Evolutionary conservation across 2,797 vertebrate species (phyloP), one percentile per base, ranked within the genome.

Genomic region (Eulemur rubriventer): DNA sequence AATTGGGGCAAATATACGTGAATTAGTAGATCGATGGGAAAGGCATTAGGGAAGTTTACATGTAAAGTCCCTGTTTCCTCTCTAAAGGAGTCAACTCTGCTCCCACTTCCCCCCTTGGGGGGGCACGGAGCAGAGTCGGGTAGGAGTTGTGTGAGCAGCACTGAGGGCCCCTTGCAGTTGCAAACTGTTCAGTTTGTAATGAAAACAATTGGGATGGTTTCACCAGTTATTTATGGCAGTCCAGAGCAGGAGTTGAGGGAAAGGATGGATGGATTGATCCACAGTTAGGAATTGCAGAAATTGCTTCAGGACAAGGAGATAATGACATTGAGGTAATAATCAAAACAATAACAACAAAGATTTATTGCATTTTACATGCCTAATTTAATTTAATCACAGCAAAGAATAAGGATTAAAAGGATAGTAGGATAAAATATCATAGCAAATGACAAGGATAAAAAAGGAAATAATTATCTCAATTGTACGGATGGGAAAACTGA

Each of bases 331-430:
- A 63, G 6, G 18, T 30, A 41, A 55, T 69, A 85, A 87, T 61
- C 75, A 28, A 76, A 82, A 73, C 8, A 43, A 69, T 78, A 82
- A 46, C n/a, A 55, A 26, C 12, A 28, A 38, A 55, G 14, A 61
- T 80, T 65, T 57, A 73, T 63, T 93, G 16, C 20, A 75, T 89
- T 93, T 79, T 67, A 48, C 73, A 85, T 50, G 11, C 10, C 55
- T 92, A 59, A 50, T 93, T 82, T 79, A 91, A 85, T 83, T 70
- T 73, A 89, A 93, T 85, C 43, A 82, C 57, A 82, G 89, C 13
- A 78, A 81, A 59, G n/a, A n/a, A 83, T 72, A 88, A 80, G 57
- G 48, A 92, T 91, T 46, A 85, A 70, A 72, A 70, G 7, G 35
- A 63, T 70, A 86, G 80, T 75, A 72, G 43, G 65, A 48, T 91